A percentile compares a stretch with the other conserved stretches of the same genome.
These are phyloP conservation scores for Nylanderia fulva DNA, from an alignment of 1,140 invertebrate genomes.

Conservation along the genomic window DNA sequence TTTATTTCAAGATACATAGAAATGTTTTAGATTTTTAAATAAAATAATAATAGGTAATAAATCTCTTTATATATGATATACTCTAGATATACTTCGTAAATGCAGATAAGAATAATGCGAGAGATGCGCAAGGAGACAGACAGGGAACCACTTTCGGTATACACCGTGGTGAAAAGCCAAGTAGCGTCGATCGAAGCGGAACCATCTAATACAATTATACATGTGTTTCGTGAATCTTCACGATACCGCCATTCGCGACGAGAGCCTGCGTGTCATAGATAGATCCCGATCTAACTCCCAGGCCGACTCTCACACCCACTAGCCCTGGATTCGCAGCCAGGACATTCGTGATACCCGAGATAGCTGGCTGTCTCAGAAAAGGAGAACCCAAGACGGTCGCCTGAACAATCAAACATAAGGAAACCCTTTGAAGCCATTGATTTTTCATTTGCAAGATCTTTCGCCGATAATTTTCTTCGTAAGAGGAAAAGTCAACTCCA, in stretches of 20 bases:
- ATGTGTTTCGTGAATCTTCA: conserved; percentile 67
- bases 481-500: not conserved
- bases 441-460: not conserved
- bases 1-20: conserved; percentile 1
- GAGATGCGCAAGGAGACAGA: not conserved
- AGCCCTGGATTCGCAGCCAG: conserved; percentile 35
- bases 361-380: conserved; percentile 47
- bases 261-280: conserved; percentile 66
- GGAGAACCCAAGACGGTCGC: conserved; percentile 10
- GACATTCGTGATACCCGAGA: conserved; percentile 33
- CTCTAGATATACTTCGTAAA: not conserved
- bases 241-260: conserved; percentile 60
- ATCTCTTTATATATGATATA: conserved; percentile 11
- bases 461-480: not conserved
- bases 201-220: not conserved
- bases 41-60: not conserved
- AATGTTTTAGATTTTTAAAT: not conserved
- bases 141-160: not conserved
- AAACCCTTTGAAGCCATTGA: no score
- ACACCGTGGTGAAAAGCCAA: not conserved
- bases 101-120: not conserved
- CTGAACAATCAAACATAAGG: conserved; percentile 10
- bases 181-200: conserved; percentile 2
- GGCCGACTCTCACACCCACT: conserved; percentile 41
- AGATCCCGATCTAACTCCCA: conserved; percentile 64